A percentile compares a stretch with the other conserved stretches of the same genome.
phyloP scores from a whole-genome alignment of 1,140 invertebrate genomes.

The Hylaeus volcanicus region DNA sequence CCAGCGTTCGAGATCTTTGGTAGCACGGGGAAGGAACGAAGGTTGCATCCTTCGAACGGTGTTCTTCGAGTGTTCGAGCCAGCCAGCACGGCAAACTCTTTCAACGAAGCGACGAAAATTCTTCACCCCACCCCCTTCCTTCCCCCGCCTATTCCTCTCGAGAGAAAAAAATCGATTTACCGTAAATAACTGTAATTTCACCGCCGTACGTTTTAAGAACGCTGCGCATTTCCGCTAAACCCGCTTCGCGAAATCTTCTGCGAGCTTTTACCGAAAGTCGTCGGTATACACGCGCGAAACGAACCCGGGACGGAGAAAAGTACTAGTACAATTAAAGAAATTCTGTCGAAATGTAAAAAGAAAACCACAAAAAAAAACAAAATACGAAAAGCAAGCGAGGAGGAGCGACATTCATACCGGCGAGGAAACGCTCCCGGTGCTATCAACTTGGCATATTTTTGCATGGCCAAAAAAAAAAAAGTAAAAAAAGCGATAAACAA shows the following conservation, averaged over 20 bases:
- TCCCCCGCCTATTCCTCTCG: too few relatives aligned
- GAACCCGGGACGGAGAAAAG: not conserved
- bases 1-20: too few relatives aligned
- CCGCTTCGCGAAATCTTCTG: conserved; percentile 41
- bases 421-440: conserved; percentile 24
- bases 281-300: conserved; percentile 6
- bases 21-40: too few relatives aligned
- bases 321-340: conserved; percentile 2
- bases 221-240: conserved; percentile 23
- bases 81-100: conserved; percentile 3
- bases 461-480: conserved; percentile 49
- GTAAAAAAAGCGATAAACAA: conserved; percentile 47
- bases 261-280: conserved; percentile 23
- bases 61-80: not conserved
- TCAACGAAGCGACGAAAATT: conserved; percentile 12
- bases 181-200: conserved; percentile 19
- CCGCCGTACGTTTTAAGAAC: conserved; percentile 22
- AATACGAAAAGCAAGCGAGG: not conserved
- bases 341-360: not conserved
- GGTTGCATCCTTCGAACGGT: not conserved
- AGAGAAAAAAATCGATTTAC: not conserved
- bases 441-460: conserved; percentile 49
- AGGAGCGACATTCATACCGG: not conserved
- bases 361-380: not conserved
- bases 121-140: too few relatives aligned